Percentiles rank a stretch among this genome's conserved stretches.
These are phyloP conservation scores for Lottia scabra DNA, from an alignment of 2,888 invertebrate genomes.

Conservation along the genomic window DNA sequence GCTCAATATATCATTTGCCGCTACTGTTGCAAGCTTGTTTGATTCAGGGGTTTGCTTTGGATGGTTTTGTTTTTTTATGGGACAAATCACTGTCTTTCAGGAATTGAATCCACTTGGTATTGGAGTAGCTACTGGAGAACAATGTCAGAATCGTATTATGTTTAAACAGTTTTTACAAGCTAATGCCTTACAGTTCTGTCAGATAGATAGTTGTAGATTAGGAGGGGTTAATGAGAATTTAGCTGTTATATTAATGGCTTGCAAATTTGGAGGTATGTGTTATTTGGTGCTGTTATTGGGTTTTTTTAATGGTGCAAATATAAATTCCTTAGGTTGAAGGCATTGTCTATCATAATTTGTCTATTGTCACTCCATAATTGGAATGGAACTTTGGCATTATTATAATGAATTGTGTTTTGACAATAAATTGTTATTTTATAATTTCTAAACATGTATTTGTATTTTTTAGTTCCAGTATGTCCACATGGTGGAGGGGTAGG, in stretches of 20 bases:
- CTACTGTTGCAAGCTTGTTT: no score
- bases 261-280: slow-evolving; percentile 80
- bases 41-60: neutral
- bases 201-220: slow-evolving; percentile 89
- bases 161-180: slow-evolving; percentile 89
- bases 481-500: slow-evolving; percentile 97
- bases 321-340: no score
- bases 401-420: no score
- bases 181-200: slow-evolving; percentile 86
- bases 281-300: no score
- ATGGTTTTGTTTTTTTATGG: no score
- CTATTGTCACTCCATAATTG: no score
- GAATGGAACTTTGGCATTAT: no score
- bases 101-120: slow-evolving; percentile 79
- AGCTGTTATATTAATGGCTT: slow-evolving; percentile 89
- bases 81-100: slow-evolving; percentile 60
- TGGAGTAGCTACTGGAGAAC: slow-evolving; percentile 91
- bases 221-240: slow-evolving; percentile 89
- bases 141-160: slow-evolving; percentile 90
- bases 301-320: no score
- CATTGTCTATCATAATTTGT: no score
- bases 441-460: neutral
- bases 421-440: neutral
- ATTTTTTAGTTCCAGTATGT: slow-evolving; percentile 84
- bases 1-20: no score